phyloP scores from a whole-genome alignment of 2,797 vertebrate genomes.

The Pterois miles region DNA sequence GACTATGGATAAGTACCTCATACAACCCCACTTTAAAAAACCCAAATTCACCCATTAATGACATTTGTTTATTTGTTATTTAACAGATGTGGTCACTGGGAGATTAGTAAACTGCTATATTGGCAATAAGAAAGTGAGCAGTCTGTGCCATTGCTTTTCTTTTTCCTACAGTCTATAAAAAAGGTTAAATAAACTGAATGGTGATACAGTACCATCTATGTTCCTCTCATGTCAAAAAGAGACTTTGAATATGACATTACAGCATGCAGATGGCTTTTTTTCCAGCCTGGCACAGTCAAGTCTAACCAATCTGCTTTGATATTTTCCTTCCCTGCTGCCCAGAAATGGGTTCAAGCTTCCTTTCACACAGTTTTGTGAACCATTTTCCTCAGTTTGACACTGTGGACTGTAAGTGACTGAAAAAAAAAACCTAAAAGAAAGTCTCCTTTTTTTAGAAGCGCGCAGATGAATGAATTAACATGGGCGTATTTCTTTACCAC shows the following conservation, averaged over 20 bases:
- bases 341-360: conserved; percentile 32
- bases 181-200: conserved; percentile 2
- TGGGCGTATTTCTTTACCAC: conserved; percentile 11
- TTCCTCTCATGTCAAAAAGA: conserved; percentile 9
- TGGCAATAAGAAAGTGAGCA: not conserved
- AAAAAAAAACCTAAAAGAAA: not conserved
- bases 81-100: not conserved
- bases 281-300: conserved; percentile 25
- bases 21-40: too few relatives aligned
- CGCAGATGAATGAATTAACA: conserved; percentile 40
- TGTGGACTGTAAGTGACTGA: conserved; percentile 5
- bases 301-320: conserved; percentile 43
- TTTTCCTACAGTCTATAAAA: not conserved
- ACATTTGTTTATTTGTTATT: too few relatives aligned
- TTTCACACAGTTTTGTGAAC: conserved; percentile 33
- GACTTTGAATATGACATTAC: conserved; percentile 22
- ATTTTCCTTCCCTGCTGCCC: conserved; percentile 36
- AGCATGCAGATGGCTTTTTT: conserved; percentile 7
- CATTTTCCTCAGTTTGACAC: conserved; percentile 26
- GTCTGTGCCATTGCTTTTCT: not conserved
- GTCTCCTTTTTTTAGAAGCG: conserved; percentile 3
- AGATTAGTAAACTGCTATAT: not conserved
- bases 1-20: too few relatives aligned
- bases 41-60: not conserved
- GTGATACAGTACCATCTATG: not conserved